Evolutionary conservation across 2,888 invertebrate genomes (phyloP).

Genomic region (Arge pagana): DNA sequence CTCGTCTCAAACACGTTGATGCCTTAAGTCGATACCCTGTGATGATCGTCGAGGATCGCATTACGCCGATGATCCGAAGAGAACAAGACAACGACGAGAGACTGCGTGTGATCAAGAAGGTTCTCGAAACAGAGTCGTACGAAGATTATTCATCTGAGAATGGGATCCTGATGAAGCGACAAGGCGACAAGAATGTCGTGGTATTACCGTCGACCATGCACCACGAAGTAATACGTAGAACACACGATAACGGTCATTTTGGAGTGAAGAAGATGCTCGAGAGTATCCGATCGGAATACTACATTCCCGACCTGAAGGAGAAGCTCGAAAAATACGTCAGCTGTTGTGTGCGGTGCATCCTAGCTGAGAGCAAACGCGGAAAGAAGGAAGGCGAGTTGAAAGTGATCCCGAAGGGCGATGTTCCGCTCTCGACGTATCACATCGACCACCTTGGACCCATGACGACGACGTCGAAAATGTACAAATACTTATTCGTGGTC

Average conservation of each 20-base stretch:
- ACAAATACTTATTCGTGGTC: conserved; percentile 25
- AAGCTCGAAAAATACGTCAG: not conserved
- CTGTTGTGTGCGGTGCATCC: not conserved
- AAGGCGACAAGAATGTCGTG: not conserved
- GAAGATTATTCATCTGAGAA: not conserved
- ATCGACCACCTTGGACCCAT: conserved; percentile 26
- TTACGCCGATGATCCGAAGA: not conserved
- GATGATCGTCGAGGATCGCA: not conserved
- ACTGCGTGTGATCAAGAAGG: not conserved
- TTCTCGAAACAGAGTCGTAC: not conserved
- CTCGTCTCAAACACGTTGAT: conserved; percentile 34
- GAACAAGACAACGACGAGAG: not conserved
- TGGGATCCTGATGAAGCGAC: not conserved
- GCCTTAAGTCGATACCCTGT: conserved; percentile 27
- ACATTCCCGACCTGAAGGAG: not conserved
- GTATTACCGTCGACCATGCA: not conserved
- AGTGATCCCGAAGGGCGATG: conserved; percentile 25
- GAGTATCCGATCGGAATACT: not conserved
- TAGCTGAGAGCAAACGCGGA: not conserved
- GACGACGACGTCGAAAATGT: conserved; percentile 14
- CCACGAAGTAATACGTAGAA: not conserved
- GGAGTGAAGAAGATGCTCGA: not conserved
- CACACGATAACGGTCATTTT: not conserved
- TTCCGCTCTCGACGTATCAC: conserved; percentile 22
- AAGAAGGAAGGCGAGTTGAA: too few species aligned